A percentile compares a stretch with the other conserved stretches of the same genome.
Conservation (phyloP, 2,888 invertebrate genomes). For the Poecilobothrus nobilitatus region DNA sequence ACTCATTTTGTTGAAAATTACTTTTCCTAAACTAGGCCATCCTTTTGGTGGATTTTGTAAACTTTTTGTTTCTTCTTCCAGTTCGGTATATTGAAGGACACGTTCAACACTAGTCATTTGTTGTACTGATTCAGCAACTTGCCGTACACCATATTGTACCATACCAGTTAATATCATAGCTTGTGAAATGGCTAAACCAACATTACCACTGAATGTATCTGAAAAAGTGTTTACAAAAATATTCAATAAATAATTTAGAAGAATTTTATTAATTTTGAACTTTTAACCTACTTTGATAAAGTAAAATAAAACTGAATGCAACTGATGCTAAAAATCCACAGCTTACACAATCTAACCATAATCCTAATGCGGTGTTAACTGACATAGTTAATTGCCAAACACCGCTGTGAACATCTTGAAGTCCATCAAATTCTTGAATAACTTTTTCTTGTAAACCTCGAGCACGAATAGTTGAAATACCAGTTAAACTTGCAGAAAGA, state of each 20-base stretch:
- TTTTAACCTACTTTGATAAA: constrained; percentile 49
- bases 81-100: constrained; percentile 60
- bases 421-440: constrained; percentile 62
- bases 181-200: constrained; percentile 60
- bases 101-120: constrained; percentile 68
- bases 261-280: not conserved
- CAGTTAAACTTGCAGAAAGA: constrained; percentile 75
- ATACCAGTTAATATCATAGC: constrained; percentile 61
- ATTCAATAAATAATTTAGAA: not conserved
- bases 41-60: constrained; percentile 49
- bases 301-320: constrained; percentile 54
- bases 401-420: constrained; percentile 51
- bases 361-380: constrained; percentile 54
- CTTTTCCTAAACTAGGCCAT: constrained; percentile 63
- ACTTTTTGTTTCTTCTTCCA: constrained; percentile 50
- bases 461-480: constrained; percentile 79
- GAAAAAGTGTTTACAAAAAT: constrained; percentile 10
- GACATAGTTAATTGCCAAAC: constrained; percentile 42
- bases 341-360: constrained; percentile 65
- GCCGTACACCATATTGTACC: constrained; percentile 62
- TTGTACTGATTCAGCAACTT: constrained; percentile 59
- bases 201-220: constrained; percentile 57
- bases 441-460: constrained; percentile 63
- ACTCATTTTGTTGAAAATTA: constrained; percentile 48
- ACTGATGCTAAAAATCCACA: constrained; percentile 57